Evolutionary conservation across 1,140 invertebrate genomes (phyloP).

Genomic region (Delia radicum): DNA sequence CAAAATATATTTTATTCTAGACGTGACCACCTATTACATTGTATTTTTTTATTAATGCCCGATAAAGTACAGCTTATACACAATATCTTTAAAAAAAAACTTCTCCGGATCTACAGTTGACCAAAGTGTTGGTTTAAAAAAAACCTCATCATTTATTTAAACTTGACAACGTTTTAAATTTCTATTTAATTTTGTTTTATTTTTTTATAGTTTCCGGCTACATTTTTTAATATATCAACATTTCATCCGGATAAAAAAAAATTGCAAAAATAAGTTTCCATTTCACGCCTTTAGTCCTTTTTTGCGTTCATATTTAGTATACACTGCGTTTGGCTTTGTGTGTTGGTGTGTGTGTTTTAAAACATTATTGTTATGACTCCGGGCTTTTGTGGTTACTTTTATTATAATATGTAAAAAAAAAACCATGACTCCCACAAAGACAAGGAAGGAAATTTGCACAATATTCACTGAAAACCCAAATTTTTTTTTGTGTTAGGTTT

Average conservation of each 20-base stretch:
- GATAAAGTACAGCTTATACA: no score
- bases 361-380: neutral
- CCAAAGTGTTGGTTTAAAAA: no score
- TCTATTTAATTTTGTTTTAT: neutral
- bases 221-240: neutral
- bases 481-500: no score
- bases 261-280: neutral
- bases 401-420: neutral
- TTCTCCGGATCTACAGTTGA: no score
- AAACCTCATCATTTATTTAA: neutral
- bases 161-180: neutral
- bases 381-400: neutral
- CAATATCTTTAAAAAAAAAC: no score
- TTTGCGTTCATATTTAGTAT: neutral
- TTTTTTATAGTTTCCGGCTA: neutral
- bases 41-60: no score
- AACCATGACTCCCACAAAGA: neutral
- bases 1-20: no score
- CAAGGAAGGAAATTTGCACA: neutral
- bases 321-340: neutral
- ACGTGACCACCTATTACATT: no score
- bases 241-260: neutral
- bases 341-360: neutral
- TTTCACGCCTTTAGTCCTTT: slow-evolving; percentile 3
- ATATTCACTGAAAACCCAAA: no score